These are phyloP conservation scores for Branchinecta lynchi DNA, from an alignment of 1,140 invertebrate species.

Conservation along the genomic window DNA sequence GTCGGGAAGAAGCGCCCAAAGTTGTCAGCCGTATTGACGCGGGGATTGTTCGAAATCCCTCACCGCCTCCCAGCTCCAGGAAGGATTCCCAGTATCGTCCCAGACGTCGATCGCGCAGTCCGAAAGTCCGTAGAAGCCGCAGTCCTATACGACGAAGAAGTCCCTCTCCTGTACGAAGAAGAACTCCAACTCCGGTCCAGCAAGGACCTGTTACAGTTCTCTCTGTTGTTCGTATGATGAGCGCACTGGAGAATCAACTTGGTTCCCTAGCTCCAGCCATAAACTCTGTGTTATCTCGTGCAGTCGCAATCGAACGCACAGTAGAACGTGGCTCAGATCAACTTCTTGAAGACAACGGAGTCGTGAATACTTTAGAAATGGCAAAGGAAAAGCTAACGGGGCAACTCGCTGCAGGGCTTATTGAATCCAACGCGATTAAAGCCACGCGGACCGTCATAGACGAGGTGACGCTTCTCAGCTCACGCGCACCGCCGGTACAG, in stretches of 20 bases:
- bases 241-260: conserved; percentile 58
- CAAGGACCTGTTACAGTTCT: conserved; percentile 33
- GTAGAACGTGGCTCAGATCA: conserved; percentile 46
- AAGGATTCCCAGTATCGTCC: background rate
- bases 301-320: conserved; percentile 57
- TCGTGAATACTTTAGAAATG: conserved; percentile 58
- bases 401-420: conserved; percentile 54
- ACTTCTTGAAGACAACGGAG: conserved; percentile 47
- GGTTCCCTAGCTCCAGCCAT: conserved; percentile 61
- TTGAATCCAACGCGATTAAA: conserved; percentile 43
- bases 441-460: conserved; percentile 41
- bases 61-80: background rate
- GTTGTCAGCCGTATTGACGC: no score
- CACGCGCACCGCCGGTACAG: conserved; percentile 4
- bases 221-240: conserved; percentile 49
- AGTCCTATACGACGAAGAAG: background rate
- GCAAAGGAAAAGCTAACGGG: conserved; percentile 70
- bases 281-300: conserved; percentile 50
- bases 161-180: background rate
- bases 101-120: background rate
- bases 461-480: conserved; percentile 24
- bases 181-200: background rate
- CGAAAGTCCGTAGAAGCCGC: background rate
- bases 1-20: background rate
- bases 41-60: background rate